phyloP scores from a whole-genome alignment of 2,797 vertebrate genomes.

The Ibycter americanus region DNA sequence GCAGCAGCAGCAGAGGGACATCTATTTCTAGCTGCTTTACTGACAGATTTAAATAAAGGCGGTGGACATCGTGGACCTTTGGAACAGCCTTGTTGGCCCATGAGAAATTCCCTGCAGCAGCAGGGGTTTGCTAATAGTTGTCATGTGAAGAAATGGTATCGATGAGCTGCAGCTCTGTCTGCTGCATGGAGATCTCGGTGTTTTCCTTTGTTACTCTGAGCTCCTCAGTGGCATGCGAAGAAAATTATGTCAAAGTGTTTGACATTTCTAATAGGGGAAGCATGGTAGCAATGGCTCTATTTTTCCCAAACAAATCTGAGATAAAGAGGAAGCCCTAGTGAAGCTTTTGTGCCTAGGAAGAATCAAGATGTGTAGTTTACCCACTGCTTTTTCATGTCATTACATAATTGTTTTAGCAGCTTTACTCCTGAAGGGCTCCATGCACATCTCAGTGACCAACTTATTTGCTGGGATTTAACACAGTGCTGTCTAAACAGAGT shows the following conservation, averaged over 20 bases:
- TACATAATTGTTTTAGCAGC: neutral
- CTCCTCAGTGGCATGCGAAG: neutral
- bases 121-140: neutral
- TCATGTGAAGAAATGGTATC: neutral
- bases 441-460: neutral
- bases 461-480: conserved; percentile 31
- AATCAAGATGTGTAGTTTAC: neutral
- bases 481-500: conserved; percentile 6
- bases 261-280: neutral
- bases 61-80: neutral
- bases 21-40: conserved; percentile 10
- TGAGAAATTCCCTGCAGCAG: neutral
- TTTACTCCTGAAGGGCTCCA: neutral
- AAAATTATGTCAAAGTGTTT: neutral
- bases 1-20: neutral
- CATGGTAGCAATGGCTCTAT: neutral
- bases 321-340: neutral
- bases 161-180: neutral
- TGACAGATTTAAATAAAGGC: neutral
- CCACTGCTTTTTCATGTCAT: neutral
- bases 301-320: neutral
- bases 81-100: neutral
- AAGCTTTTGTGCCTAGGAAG: neutral
- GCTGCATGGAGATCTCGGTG: neutral
- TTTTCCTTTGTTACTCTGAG: neutral